Evolutionary conservation across 2,113 vertebrate genomes (phyloP), one percentile per base, ranked within the genome.

Genomic region (Dissostichus mawsoni): DNA sequence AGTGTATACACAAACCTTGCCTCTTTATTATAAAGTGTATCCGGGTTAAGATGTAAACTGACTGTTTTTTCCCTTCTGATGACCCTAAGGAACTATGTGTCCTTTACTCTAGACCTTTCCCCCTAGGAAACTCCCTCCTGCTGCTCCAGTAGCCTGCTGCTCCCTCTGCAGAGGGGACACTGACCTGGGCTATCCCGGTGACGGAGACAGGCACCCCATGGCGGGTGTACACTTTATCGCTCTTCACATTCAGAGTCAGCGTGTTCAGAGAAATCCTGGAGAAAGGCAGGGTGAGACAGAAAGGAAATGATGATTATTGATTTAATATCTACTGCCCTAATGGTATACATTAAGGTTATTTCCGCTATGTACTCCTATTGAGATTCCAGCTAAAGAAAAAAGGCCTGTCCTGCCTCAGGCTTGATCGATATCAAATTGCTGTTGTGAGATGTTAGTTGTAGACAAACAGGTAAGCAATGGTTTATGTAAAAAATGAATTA

Each of bases 131-230:
- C 9, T 8, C 13, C 17, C 17, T 10, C 4, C 36, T 44, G 56
- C 56, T 25, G 59, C 17, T 36, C 6, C 2, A 16, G 17, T 12
- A n/a, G 0, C 47, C 12, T 51, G 29, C 33, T 5, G 64, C 36
- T 36, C 45, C 18, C 20, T 59, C n/a, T 41, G 0, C 25, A 13
- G 3, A 3, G 56, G 11, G 8, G 58, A 9, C 62, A 76, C 92
- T 90, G 74, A 97, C 97, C 96, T 98, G 97, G 18, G 97, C 97
- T n/a, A 98, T 97, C 52, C 97, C 97, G 5, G 97, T 98, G 68
- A 98, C 97, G 1, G 97, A 98, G 87, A 98, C 95, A 66, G 97
- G 97, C 13, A 98, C 97, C 0, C 97, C 97, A 2, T 97, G 97
- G 5, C 97, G 96, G 2, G 97, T 98, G 85, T 98, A 97, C 14